Evolutionary conservation across 2,888 invertebrate species (phyloP).

Genomic region (Phasia obesa): DNA sequence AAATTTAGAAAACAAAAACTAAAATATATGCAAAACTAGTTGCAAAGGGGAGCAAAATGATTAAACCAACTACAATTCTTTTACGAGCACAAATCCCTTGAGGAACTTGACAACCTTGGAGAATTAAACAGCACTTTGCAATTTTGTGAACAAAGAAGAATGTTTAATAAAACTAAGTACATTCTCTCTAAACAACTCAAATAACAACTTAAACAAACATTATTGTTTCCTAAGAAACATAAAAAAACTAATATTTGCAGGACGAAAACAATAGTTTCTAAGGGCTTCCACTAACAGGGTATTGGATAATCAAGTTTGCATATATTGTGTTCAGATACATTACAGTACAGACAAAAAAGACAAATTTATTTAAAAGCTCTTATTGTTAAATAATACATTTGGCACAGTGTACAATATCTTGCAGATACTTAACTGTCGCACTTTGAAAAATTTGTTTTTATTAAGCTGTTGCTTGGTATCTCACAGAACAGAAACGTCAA

Average conservation of each 20-base stretch:
- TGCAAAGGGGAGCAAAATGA: no score
- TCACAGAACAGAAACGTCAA: no score
- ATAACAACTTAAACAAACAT: slow-evolving; percentile 20
- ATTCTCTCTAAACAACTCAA: not conserved
- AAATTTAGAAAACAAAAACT: not conserved
- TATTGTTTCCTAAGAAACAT: slow-evolving; percentile 19
- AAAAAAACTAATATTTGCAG: slow-evolving; percentile 14
- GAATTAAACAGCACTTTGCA: not conserved
- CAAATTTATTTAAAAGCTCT: no score
- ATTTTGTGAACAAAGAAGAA: not conserved
- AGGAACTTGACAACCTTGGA: slow-evolving; percentile 33
- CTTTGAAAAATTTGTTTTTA: not conserved
- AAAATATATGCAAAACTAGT: no score
- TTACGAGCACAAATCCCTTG: slow-evolving; percentile 7
- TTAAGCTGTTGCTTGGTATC: slow-evolving; percentile 49
- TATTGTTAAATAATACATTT: not conserved
- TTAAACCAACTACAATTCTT: no score
- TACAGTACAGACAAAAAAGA: no score
- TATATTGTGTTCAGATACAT: not conserved
- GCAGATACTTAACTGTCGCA: not conserved
- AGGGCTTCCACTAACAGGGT: slow-evolving; percentile 1
- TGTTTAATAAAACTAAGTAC: slow-evolving; percentile 12
- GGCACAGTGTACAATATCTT: not conserved
- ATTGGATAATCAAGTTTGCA: not conserved
- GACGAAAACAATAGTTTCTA: not conserved